Conservation (phyloP, 1,140 invertebrate species). For the Atta texana region DNA sequence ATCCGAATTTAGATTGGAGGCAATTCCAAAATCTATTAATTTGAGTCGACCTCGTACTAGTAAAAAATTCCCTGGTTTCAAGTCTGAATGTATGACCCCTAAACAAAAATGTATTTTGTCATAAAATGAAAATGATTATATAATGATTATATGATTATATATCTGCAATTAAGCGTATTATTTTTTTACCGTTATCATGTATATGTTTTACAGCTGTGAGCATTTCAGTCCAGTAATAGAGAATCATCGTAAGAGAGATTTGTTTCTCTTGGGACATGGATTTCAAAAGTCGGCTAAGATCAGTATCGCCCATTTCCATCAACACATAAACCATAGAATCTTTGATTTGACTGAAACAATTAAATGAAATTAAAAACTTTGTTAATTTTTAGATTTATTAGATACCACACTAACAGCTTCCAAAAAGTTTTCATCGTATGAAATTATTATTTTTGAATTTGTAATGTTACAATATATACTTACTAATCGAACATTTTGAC, state of each 20-base stretch:
- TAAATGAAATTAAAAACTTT: slow-evolving; percentile 57
- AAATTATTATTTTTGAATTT: neutral
- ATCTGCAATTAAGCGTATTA: neutral
- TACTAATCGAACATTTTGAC: slow-evolving; percentile 96
- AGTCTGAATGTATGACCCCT: slow-evolving; percentile 98
- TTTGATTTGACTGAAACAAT: slow-evolving; percentile 87
- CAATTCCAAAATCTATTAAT: slow-evolving; percentile 99
- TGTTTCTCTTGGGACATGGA: slow-evolving; percentile 87
- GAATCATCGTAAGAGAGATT: slow-evolving; percentile 90
- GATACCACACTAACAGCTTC: neutral
- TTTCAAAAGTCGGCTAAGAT: slow-evolving; percentile 93
- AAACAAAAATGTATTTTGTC: slow-evolving; percentile 76
- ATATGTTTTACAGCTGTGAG: slow-evolving; percentile 96
- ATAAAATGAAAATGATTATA: neutral
- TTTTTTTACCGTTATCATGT: slow-evolving; percentile 92
- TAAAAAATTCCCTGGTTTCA: slow-evolving; percentile 99
- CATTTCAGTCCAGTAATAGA: slow-evolving; percentile 98
- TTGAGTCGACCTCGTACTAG: slow-evolving; percentile 95
- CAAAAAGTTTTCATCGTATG: neutral
- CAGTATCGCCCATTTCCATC: slow-evolving; percentile 97
- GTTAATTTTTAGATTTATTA: neutral
- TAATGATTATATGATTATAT: neutral
- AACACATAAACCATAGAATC: slow-evolving; percentile 92
- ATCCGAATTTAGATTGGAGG: slow-evolving; percentile 95
- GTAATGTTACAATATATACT: slow-evolving; percentile 83